Percentiles rank a stretch among this genome's conserved stretches.
These are phyloP conservation scores for Nasonia longicornis DNA, from an alignment of 1,140 invertebrate genomes.

Conservation along the genomic window DNA sequence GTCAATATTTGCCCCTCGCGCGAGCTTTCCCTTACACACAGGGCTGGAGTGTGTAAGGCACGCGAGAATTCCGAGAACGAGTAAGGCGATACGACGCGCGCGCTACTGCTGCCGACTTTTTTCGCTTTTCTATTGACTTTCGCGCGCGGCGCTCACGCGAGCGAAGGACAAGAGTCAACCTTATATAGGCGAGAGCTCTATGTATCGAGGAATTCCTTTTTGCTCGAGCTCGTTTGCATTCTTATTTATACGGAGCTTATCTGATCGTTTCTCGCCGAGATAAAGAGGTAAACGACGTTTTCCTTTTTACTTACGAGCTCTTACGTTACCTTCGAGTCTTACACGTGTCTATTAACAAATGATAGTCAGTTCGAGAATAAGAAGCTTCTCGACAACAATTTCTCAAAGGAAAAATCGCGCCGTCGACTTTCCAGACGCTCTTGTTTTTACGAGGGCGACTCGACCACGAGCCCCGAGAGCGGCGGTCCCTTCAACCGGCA, in stretches of 20 bases:
- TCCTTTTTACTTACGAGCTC: neutral
- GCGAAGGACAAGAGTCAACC: neutral
- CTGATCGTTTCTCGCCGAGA: neutral
- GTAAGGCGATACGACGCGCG: too few relatives aligned
- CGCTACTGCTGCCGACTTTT: neutral
- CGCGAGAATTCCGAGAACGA: too few relatives aligned
- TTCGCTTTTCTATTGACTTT: neutral
- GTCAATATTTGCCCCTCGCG: neutral
- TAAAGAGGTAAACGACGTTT: neutral
- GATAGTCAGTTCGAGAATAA: neutral
- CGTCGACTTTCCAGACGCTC: neutral
- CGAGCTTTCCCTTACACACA: neutral
- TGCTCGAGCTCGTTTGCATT: neutral
- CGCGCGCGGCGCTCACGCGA: too few relatives aligned
- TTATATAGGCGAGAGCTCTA: neutral
- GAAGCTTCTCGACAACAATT: neutral
- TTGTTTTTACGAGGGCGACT: neutral
- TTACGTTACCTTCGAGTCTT: neutral
- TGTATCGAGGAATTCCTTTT: neutral
- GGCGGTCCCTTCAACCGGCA: neutral
- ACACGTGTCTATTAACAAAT: neutral
- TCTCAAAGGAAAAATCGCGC: neutral
- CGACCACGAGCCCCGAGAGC: neutral
- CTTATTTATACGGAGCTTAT: neutral
- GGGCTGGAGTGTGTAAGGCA: neutral